phyloP scores from a whole-genome alignment of 2,888 invertebrate genomes.

The Lasioglossum morio region DNA sequence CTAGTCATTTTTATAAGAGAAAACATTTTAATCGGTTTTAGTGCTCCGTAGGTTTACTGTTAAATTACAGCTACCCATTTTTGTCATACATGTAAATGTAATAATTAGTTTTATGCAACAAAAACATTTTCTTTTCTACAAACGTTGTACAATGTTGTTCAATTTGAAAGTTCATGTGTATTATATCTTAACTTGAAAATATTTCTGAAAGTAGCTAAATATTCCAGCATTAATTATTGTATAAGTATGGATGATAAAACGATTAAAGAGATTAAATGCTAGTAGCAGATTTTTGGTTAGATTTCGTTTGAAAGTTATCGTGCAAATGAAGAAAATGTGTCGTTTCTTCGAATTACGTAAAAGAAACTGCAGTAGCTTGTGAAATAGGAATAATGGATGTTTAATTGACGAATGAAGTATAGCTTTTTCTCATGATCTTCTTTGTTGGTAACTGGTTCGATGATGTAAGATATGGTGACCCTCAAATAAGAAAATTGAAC shows the following conservation, averaged over 20 bases:
- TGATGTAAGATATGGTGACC: neutral
- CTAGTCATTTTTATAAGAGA: no score
- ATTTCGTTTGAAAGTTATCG: neutral
- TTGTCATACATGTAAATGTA: no score
- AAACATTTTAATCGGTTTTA: no score
- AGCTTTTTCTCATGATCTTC: neutral
- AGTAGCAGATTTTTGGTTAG: neutral
- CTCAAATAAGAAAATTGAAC: constrained; percentile 5
- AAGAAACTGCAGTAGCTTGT: neutral
- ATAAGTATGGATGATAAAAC: neutral
- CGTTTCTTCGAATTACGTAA: neutral
- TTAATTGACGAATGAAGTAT: neutral
- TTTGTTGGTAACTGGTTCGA: neutral
- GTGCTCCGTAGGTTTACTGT: no score
- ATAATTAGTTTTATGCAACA: neutral
- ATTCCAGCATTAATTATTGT: neutral
- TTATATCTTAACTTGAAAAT: neutral
- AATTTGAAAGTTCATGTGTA: neutral
- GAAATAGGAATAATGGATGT: neutral
- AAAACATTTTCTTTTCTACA: neutral
- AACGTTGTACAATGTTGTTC: neutral
- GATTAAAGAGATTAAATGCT: neutral
- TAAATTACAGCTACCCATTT: no score
- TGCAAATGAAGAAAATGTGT: neutral
- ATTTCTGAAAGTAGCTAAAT: no score